Evolutionary conservation across 2,888 invertebrate genomes (phyloP).

Genomic region (Gymnoscelis rufifasciata): DNA sequence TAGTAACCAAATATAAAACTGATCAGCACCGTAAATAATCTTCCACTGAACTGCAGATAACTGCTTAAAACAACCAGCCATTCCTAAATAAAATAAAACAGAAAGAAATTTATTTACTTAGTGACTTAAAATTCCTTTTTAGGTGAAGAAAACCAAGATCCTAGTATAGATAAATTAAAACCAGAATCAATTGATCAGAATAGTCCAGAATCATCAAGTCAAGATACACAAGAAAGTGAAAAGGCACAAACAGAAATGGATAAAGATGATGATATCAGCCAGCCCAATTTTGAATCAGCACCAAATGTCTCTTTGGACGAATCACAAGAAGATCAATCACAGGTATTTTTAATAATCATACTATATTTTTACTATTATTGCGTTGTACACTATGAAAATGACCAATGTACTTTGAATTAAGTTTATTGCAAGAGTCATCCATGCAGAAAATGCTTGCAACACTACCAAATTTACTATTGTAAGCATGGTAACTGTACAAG

Average conservation of each 20-base stretch:
- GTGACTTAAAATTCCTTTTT: not conserved
- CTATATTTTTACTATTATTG: too few relatives aligned
- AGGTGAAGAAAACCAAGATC: slow-evolving; percentile 6
- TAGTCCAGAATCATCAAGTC: slow-evolving; percentile 33
- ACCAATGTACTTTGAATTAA: too few relatives aligned
- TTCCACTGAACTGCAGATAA: too few relatives aligned
- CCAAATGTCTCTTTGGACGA: slow-evolving; percentile 68
- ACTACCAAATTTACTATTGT: too few relatives aligned
- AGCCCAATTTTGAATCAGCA: slow-evolving; percentile 75
- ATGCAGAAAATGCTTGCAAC: too few relatives aligned
- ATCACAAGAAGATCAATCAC: slow-evolving; percentile 66
- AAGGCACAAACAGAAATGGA: slow-evolving; percentile 31
- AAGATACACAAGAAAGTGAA: slow-evolving; percentile 29
- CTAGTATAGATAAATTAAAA: slow-evolving; percentile 31
- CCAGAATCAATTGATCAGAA: slow-evolving; percentile 32
- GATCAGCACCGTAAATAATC: too few relatives aligned
- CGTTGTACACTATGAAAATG: too few relatives aligned
- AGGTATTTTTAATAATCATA: slow-evolving; percentile 39
- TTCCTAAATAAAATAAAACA: too few relatives aligned
- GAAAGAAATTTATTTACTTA: not conserved
- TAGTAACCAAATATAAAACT: too few relatives aligned
- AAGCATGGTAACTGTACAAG: too few relatives aligned
- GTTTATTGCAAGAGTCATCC: too few relatives aligned
- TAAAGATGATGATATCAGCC: slow-evolving; percentile 53
- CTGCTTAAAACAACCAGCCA: too few relatives aligned